phyloP scores from a whole-genome alignment of 2,888 invertebrate genomes.

The Dioctria linearis region DNA sequence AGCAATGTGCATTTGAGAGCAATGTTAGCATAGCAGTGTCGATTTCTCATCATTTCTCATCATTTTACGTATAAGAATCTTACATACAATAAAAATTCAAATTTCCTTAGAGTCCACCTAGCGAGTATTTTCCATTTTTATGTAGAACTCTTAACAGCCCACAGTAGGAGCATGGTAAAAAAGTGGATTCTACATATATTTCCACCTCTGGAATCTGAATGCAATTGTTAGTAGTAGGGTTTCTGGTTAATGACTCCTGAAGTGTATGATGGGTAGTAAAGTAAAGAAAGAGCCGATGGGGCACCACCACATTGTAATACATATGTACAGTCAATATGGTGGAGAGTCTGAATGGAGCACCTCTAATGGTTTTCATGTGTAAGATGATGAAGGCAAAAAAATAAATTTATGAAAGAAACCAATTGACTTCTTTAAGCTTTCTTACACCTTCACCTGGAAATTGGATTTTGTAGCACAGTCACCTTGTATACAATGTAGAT shows the following conservation, averaged over 20 bases:
- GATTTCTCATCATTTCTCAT: slow-evolving; percentile 9
- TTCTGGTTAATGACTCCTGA: slow-evolving; percentile 49
- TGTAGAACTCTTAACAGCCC: no score
- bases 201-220: slow-evolving; percentile 2
- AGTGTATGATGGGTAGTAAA: slow-evolving; percentile 18
- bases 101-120: no score
- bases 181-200: background rate
- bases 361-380: slow-evolving; percentile 28
- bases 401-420: slow-evolving; percentile 37
- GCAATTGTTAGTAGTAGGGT: slow-evolving; percentile 25
- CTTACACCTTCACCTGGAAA: slow-evolving; percentile 31
- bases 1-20: slow-evolving; percentile 2
- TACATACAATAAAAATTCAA: no score
- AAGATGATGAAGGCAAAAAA: slow-evolving; percentile 24
- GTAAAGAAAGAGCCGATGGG: slow-evolving; percentile 26
- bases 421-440: slow-evolving; percentile 40
- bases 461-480: slow-evolving; percentile 42
- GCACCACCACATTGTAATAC: background rate
- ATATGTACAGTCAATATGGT: background rate
- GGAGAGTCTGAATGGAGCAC: slow-evolving; percentile 20
- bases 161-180: background rate
- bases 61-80: no score
- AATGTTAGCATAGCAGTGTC: slow-evolving; percentile 4
- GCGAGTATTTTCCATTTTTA: no score
- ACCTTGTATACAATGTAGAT: slow-evolving; percentile 6